Conservation (phyloP, 2,113 vertebrate genomes). For the Hippocampus guttulatus region DNA sequence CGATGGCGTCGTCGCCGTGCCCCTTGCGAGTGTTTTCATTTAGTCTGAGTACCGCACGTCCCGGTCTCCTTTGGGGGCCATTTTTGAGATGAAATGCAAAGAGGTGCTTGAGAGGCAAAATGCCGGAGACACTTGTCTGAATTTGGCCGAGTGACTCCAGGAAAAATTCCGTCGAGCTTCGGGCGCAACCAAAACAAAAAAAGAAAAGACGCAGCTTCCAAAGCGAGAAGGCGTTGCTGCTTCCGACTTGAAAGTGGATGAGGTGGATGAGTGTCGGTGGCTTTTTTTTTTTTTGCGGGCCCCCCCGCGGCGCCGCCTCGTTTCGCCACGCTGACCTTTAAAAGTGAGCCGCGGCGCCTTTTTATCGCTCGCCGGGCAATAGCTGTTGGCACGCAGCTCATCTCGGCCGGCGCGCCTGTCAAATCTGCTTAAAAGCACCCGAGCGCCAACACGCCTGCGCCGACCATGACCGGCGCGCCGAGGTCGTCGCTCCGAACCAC, state of each 20-base stretch:
- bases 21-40: too few relatives aligned
- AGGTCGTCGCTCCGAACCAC: not conserved
- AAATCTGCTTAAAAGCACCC: constrained; percentile 49
- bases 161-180: too few relatives aligned
- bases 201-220: too few relatives aligned
- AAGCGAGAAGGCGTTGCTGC: not conserved
- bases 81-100: too few relatives aligned
- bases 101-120: too few relatives aligned
- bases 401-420: constrained; percentile 58
- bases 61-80: too few relatives aligned
- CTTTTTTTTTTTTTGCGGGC: constrained; percentile 45
- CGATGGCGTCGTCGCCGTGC: too few relatives aligned
- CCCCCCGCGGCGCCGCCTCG: constrained; percentile 48
- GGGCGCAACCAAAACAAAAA: too few relatives aligned
- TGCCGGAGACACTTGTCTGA: too few relatives aligned
- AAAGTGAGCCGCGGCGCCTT: constrained; percentile 61
- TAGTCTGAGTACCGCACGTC: too few relatives aligned
- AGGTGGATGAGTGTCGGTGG: constrained; percentile 32
- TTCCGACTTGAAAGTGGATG: constrained; percentile 19
- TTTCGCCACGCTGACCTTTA: constrained; percentile 69
- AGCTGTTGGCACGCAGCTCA: constrained; percentile 66
- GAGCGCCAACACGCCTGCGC: constrained; percentile 16
- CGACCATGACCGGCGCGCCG: constrained; percentile 55
- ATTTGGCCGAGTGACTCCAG: too few relatives aligned
- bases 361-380: constrained; percentile 69